Conservation (phyloP, 1,140 invertebrate species). For the Anastrepha obliqua region DNA sequence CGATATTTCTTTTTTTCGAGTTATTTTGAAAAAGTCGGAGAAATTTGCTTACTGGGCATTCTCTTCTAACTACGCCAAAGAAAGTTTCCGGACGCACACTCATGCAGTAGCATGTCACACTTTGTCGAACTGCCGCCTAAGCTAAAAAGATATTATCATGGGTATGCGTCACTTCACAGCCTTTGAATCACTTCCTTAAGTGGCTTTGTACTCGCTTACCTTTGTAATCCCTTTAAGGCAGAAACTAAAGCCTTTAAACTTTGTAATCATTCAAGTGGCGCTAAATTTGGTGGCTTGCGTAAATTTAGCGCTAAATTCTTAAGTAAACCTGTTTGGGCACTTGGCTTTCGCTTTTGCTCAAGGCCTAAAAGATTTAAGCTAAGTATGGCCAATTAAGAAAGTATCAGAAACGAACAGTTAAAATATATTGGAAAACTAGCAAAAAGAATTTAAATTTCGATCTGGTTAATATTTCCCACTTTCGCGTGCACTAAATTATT, state of each 20-base stretch:
- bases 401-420: too few relatives aligned
- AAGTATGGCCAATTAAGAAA: too few relatives aligned
- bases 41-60: background rate
- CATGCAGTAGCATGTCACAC: background rate
- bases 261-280: background rate
- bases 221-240: background rate
- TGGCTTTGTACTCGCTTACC: background rate
- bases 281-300: background rate
- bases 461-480: too few relatives aligned
- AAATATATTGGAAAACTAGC: too few relatives aligned
- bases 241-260: background rate
- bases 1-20: too few relatives aligned
- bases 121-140: background rate
- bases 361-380: too few relatives aligned
- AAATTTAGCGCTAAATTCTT: conserved; percentile 11
- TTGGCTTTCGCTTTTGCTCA: too few relatives aligned
- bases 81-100: background rate
- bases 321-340: background rate
- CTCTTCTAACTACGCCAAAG: background rate
- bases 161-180: background rate
- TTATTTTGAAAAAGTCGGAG: too few relatives aligned
- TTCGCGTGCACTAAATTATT: too few relatives aligned
- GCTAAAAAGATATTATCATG: background rate
- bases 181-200: background rate
- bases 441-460: too few relatives aligned